Evolutionary conservation across 2,113 vertebrate species (phyloP).

Genomic region (Piaya cayana): DNA sequence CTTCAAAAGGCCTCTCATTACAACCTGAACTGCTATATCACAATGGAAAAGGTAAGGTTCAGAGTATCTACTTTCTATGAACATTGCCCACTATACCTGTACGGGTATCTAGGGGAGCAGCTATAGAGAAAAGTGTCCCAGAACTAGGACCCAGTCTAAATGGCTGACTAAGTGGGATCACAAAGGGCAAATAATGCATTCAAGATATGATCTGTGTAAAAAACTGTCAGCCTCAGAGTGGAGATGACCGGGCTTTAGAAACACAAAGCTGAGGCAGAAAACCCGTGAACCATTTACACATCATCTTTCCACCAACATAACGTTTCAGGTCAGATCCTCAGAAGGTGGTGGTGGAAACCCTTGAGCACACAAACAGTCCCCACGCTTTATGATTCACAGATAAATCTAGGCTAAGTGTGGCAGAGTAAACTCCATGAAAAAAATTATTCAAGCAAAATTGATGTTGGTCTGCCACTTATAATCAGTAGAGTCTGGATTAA

Average conservation of each 20-base stretch:
- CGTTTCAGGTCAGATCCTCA: neutral
- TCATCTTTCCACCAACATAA: neutral
- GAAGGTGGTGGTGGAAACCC: neutral
- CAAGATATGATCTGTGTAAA: neutral
- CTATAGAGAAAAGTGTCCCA: neutral
- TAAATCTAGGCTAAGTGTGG: neutral
- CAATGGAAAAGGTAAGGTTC: accelerated
- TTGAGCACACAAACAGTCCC: accelerated
- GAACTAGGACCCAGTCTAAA: neutral
- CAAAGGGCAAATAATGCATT: neutral
- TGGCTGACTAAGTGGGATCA: neutral
- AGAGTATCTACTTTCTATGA: neutral
- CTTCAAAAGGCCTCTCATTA: neutral
- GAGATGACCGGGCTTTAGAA: accelerated
- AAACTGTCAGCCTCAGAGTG: accelerated
- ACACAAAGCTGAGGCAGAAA: neutral
- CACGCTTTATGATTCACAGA: neutral
- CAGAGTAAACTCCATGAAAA: neutral
- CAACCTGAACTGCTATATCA: neutral
- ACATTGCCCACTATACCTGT: accelerated
- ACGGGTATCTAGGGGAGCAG: neutral
- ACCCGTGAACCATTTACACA: neutral
- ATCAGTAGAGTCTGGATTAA: neutral
- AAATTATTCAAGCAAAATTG: neutral
- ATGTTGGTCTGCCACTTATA: neutral